Base-by-base conservation (phyloP, 2,888 invertebrate genomes). In the Meta bourneti region DNA sequence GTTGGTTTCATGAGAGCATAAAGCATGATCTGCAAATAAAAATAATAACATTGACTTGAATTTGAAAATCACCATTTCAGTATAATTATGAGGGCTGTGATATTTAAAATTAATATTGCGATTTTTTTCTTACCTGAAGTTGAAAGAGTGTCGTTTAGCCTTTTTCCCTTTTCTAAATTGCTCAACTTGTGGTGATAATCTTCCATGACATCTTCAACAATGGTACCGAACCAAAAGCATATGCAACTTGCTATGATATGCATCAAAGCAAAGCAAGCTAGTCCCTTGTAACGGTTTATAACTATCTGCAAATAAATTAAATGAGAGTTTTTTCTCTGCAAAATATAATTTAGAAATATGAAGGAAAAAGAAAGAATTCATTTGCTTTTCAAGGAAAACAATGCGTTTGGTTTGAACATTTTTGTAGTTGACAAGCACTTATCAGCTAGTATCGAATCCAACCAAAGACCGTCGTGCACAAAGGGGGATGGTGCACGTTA, bases 181-280 rank as follows among this genome's bases (percentile, higher is more conserved):
- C 69, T 83, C 20, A 92, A 34, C 52, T 94, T 94, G 91, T 94
- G 94, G 85, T 94, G 94, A 75, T 97, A 95, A 1, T 96, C 96
- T 86, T 97, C 96, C 49, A 96, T 95, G 0, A 97, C 97, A 95
- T 97, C 97, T 90, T 97, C 96, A 16, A 97, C 96, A 92, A 97
- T 97, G 1, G 97, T 97, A 94, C 96, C 96, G 19, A 97, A 95
- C 97, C 97, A 97, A 94, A 97, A 97, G 94, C 97, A 97, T 13
- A 97, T 95, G 94, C 97, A 97, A 91, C 97, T 96, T 0, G 97
- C 97, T 69, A 97, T 96, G 95, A 97, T 96, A 94, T 97, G 97
- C 97, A 97, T 97, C 91, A 97, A 95, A 5, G 96, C 97, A 93
- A 97, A 96, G 91, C 97, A 95, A 0, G 97, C 97, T 54, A 97